phyloP scores from a whole-genome alignment of 2,888 invertebrate genomes.

The Cephus sareptanus region DNA sequence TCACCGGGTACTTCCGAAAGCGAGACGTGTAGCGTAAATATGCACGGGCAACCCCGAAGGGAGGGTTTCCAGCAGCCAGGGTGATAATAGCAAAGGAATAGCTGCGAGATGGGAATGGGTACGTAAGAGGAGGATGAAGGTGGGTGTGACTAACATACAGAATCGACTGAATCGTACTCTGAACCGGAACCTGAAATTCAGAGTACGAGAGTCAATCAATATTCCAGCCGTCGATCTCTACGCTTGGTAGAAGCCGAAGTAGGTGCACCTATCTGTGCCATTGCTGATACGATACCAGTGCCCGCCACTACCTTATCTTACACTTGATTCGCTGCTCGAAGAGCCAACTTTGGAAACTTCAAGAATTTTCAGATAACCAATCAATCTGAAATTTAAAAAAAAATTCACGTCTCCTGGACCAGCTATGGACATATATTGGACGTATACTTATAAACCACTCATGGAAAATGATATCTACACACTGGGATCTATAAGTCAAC shows the following conservation, averaged over 20 bases:
- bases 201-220: slow-evolving; percentile 41
- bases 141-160: slow-evolving; percentile 34
- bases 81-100: slow-evolving; percentile 38
- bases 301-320: not conserved
- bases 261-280: slow-evolving; percentile 38
- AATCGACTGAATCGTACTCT: slow-evolving; percentile 24
- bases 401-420: not conserved
- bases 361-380: not conserved
- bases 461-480: not conserved
- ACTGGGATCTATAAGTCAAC: not conserved
- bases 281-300: not conserved
- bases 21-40: slow-evolving; percentile 13
- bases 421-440: not conserved
- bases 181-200: slow-evolving; percentile 29
- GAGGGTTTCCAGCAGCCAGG: slow-evolving; percentile 17
- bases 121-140: slow-evolving; percentile 22
- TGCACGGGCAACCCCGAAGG: slow-evolving; percentile 20
- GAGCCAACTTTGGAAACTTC: not conserved
- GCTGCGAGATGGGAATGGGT: slow-evolving; percentile 3
- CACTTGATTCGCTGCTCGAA: not conserved
- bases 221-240: slow-evolving; percentile 36
- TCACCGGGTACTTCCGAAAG: slow-evolving; percentile 9
- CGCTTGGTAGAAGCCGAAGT: slow-evolving; percentile 35
- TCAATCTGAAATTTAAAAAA: not conserved
- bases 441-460: not conserved